Evolutionary conservation across 2,113 vertebrate genomes (phyloP).

Genomic region (Oplegnathus fasciatus): DNA sequence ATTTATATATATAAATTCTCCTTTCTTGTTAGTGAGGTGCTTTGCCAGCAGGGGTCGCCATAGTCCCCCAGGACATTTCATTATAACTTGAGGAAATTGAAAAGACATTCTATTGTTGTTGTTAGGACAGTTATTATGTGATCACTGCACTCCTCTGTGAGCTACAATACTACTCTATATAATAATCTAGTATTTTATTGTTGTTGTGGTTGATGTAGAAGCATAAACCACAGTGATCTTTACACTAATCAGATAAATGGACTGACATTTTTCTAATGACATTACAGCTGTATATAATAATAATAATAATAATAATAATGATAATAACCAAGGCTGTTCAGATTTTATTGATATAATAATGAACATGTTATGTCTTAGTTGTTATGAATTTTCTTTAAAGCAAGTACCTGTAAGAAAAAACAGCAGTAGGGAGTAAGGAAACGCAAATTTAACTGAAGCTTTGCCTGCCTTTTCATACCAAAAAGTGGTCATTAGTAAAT

Average conservation of each 20-base stretch:
- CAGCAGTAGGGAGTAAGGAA: background rate
- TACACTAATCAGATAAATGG: background rate
- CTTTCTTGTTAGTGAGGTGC: background rate
- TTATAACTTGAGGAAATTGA: background rate
- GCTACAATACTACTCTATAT: background rate
- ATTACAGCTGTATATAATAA: background rate
- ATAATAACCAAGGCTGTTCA: background rate
- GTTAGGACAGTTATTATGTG: too few species aligned
- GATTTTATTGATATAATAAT: background rate
- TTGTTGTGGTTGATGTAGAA: too few species aligned
- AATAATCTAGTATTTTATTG: background rate
- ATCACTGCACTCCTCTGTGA: background rate
- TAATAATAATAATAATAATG: background rate
- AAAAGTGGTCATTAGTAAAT: background rate
- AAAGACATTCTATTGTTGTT: background rate
- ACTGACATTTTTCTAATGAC: background rate
- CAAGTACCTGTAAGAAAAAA: background rate
- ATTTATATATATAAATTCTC: too few species aligned
- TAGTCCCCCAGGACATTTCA: background rate
- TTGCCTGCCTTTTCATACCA: background rate
- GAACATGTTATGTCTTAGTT: background rate
- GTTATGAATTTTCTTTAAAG: background rate
- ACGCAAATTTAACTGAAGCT: background rate
- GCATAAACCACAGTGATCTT: background rate
- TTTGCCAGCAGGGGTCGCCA: constrained; percentile 16